Evolutionary conservation across 2,797 vertebrate genomes (phyloP), one percentile per base, ranked within the genome.

Genomic region (Furcifer pardalis): DNA sequence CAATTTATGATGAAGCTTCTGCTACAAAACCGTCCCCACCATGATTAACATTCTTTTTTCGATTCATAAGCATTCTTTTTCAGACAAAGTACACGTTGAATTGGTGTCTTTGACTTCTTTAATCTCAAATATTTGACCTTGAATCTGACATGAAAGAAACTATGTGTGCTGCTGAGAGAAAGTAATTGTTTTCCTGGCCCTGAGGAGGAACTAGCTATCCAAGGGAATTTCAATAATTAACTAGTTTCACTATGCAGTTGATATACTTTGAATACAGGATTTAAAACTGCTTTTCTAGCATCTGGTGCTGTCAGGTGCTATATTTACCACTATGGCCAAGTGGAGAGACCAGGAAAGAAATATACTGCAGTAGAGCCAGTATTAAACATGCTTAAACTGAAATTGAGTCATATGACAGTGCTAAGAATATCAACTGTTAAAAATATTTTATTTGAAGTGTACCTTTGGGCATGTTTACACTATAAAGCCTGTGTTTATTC

Each of bases 61-160:
- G 77, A 69, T 77, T 79, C 78, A 75, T 44, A 40, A 78, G 89
- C 35, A 0, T 1, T n/a, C n/a, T 78, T 60, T 23, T 19, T 40
- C 69, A 77, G 85, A 89, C 87, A 91, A 89, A 91, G 75, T 66
- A 87, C 63, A 71, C n/a, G 93, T 93, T 92, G 87, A 91, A 92
- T 86, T 19, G 2, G 12, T 52, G 75, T 82, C 23, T 86, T 37
- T 84, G 79, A 79, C 32, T 81, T 73, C 84, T 80, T 71, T 84
- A 0, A 83, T 84, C 72, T 68, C 74, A 79, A 81, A 78, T 84
- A 60, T 87, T 84, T 92, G 89, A 87, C 87, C 81, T 91, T 88
- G 59, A 84, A 63, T 81, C 73, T 86, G 82, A 78, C n/a, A 83
- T 90, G 85, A 86, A 77, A 88, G 81, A 90, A 88, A 92, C 77